Base-by-base conservation (phyloP, 2,797 vertebrate genomes). In the Tympanoctomys barrerae region DNA sequence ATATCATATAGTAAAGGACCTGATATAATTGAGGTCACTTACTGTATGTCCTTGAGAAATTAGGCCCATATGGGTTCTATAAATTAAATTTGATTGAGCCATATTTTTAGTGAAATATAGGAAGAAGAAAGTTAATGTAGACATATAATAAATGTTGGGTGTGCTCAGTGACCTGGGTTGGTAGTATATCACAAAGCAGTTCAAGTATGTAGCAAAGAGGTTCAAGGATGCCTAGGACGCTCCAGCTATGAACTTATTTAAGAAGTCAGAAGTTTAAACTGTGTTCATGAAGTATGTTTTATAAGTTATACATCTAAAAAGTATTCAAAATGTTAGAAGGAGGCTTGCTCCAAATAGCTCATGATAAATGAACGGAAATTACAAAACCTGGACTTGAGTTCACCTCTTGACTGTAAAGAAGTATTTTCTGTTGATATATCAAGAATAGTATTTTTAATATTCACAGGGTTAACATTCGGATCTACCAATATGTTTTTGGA, bases 361-460 rank as follows among this genome's bases (percentile, higher is more conserved):
- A 90, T 21, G 36, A 90, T 59, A 71, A 92, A 80, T 77, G 39
- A 94, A 90, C 78, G 73, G 46, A 95, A 91, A 91, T 93, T 46
- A 75, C 4, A 64, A 87, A 80, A 87, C 5, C 24, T 89, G 62
- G 75, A 89, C 36, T 70, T 59, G 26, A 61, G n/a, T 84, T 93
- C 22, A 86, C 31, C 36, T 82, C 36, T 62, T 62, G 36, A 78
- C n/a, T 52, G 21, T 22, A 86, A 49, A 68, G 64, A 78, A 62
- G 16, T 73, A 75, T 91, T 91, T 86, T 49, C 54, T 87, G 31
- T 61, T 73, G 61, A 86, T 18, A 42, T 36, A 79, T 77, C 61
- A 80, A 54, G 19, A 95, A 90, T 46, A 83, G 57, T 28, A 73
- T 80, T 68, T 92, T 36, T 33, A 52, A 8, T 22, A 26, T 59